phyloP scores from a whole-genome alignment of 2,113 vertebrate species.

The Psittacara wagleri region DNA sequence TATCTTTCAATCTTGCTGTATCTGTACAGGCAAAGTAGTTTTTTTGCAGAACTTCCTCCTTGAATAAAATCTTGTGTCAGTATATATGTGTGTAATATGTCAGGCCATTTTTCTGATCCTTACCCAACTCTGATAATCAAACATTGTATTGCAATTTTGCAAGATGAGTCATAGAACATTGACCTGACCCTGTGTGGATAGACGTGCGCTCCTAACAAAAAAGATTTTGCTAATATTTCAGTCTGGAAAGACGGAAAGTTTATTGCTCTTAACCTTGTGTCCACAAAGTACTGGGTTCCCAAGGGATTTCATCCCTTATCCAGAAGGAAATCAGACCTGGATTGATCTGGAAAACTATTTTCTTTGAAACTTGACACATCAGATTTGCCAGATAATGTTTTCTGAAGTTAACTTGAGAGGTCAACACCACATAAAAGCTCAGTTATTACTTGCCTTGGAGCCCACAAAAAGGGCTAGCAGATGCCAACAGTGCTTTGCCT shows the following conservation, averaged over 20 bases:
- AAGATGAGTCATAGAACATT: not conserved
- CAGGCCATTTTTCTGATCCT: not conserved
- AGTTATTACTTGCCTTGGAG: not conserved
- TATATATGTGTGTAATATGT: not conserved
- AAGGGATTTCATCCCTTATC: not conserved
- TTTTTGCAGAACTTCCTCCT: not conserved
- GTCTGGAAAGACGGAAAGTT: not conserved
- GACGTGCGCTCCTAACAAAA: not conserved
- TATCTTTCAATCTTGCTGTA: not conserved
- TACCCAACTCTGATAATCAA: not conserved
- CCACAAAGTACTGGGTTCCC: not conserved
- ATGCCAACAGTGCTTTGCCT: not conserved
- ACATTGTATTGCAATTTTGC: constrained; percentile 4
- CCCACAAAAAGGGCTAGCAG: not conserved
- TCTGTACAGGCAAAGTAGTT: not conserved
- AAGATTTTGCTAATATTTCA: not conserved
- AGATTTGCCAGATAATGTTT: not conserved
- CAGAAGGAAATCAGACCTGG: not conserved
- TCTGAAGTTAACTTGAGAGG: not conserved
- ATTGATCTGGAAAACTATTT: not conserved
- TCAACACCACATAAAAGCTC: not conserved
- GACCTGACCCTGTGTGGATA: not conserved
- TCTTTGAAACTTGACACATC: not conserved
- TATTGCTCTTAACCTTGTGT: not conserved
- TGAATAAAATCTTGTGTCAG: not conserved